A percentile compares a stretch with the other conserved stretches of the same genome.
phyloP scores from a whole-genome alignment of 1,140 invertebrate genomes.

The Periplaneta americana region DNA sequence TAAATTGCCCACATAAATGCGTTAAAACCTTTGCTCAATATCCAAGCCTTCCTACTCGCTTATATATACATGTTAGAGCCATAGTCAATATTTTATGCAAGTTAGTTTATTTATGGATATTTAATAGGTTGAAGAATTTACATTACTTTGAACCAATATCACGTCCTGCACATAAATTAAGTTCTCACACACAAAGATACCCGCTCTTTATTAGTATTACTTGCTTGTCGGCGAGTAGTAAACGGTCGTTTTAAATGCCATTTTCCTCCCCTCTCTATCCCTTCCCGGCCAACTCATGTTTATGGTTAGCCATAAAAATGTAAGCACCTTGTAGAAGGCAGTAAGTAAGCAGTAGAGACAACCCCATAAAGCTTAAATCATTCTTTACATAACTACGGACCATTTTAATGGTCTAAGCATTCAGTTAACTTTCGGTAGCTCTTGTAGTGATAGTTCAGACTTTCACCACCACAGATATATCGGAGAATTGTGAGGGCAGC shows the following conservation, averaged over 20 bases:
- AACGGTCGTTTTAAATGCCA: slow-evolving; percentile 8
- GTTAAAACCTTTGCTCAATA: neutral
- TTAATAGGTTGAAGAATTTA: neutral
- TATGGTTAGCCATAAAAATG: slow-evolving; percentile 9
- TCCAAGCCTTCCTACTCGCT: neutral
- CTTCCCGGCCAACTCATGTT: neutral
- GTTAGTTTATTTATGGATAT: neutral
- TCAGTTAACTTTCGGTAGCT: neutral
- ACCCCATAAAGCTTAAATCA: neutral
- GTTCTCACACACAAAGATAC: neutral
- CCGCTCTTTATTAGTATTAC: neutral
- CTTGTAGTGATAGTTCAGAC: neutral
- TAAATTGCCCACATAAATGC: too few species aligned
- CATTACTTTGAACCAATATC: neutral
- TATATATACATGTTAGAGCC: too few species aligned
- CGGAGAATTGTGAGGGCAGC: neutral
- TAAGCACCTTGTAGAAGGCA: neutral
- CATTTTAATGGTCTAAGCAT: neutral
- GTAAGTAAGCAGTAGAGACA: neutral
- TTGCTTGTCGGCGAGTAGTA: neutral
- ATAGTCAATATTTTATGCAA: neutral
- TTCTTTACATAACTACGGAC: neutral
- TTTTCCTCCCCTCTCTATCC: neutral
- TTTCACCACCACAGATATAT: neutral
- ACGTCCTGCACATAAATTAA: neutral